Percentiles rank a stretch among this genome's conserved stretches.
phyloP scores from a whole-genome alignment of 2,797 vertebrate species.

The Melanotaenia maccullochi region DNA sequence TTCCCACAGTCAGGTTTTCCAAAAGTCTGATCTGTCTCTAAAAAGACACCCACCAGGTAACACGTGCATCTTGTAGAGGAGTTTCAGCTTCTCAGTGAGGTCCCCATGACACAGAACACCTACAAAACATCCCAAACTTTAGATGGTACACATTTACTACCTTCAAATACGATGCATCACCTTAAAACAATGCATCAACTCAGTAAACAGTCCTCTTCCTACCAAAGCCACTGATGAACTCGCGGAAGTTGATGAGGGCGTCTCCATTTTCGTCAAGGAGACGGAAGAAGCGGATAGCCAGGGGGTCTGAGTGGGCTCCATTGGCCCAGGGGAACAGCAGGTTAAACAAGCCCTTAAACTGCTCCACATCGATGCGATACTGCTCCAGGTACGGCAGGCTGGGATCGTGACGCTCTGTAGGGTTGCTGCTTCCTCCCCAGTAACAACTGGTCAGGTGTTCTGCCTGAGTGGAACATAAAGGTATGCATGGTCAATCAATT shows the following conservation, averaged over 20 bases:
- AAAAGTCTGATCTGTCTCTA: background rate
- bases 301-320: slow-evolving; percentile 88
- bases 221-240: slow-evolving; percentile 95
- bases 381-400: slow-evolving; percentile 98
- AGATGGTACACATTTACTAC: background rate
- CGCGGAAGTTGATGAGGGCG: slow-evolving; percentile 94
- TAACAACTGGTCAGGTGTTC: slow-evolving; percentile 98
- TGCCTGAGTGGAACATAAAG: slow-evolving; percentile 75
- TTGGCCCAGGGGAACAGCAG: slow-evolving; percentile 96
- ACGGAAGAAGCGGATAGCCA: slow-evolving; percentile 91
- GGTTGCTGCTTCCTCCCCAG: slow-evolving; percentile 95
- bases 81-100: slow-evolving; percentile 94
- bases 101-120: slow-evolving; percentile 94
- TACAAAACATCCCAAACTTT: slow-evolving; percentile 61
- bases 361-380: slow-evolving; percentile 96
- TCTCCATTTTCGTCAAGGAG: slow-evolving; percentile 93
- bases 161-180: background rate
- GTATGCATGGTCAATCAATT: background rate
- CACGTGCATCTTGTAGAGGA: slow-evolving; percentile 96
- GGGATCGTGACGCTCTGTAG: slow-evolving; percentile 93
- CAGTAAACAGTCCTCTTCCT: slow-evolving; percentile 1
- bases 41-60: slow-evolving; percentile 87
- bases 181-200: background rate
- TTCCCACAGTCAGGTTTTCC: background rate
- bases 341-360: slow-evolving; percentile 94